Percentiles rank a stretch among this genome's conserved stretches.
Conservation (phyloP, 2,888 invertebrate species). For the Agrotis ipsilon region DNA sequence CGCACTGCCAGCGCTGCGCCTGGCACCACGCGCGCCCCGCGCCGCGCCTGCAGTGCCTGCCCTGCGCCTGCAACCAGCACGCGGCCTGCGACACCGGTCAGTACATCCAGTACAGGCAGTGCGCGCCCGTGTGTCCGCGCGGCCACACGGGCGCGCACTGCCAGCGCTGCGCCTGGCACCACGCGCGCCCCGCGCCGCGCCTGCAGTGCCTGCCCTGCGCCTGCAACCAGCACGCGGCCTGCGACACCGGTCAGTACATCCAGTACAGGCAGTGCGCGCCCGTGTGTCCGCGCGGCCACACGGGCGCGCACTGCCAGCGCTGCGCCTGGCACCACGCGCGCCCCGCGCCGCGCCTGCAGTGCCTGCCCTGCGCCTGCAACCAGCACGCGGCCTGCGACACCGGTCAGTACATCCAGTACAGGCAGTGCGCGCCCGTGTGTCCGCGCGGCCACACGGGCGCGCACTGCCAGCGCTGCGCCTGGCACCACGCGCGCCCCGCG, state of each 20-base stretch:
- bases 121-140: constrained; percentile 95
- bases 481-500: constrained; percentile 90
- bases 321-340: constrained; percentile 91
- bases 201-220: constrained; percentile 95
- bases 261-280: too few relatives aligned
- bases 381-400: constrained; percentile 96
- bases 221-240: constrained; percentile 97
- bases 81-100: constrained; percentile 94
- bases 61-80: constrained; percentile 98
- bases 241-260: constrained; percentile 91
- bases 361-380: constrained; percentile 97
- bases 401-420: constrained; percentile 70
- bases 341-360: constrained; percentile 92
- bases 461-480: constrained; percentile 96
- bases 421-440: too few relatives aligned
- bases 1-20: constrained; percentile 96
- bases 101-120: too few relatives aligned
- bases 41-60: constrained; percentile 92
- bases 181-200: constrained; percentile 90
- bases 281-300: constrained; percentile 95
- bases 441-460: constrained; percentile 94
- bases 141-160: constrained; percentile 96
- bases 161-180: constrained; percentile 93
- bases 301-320: constrained; percentile 95
- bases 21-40: constrained; percentile 90